Conservation (phyloP, 2,888 invertebrate genomes). For the Allolobophora icterica region DNA sequence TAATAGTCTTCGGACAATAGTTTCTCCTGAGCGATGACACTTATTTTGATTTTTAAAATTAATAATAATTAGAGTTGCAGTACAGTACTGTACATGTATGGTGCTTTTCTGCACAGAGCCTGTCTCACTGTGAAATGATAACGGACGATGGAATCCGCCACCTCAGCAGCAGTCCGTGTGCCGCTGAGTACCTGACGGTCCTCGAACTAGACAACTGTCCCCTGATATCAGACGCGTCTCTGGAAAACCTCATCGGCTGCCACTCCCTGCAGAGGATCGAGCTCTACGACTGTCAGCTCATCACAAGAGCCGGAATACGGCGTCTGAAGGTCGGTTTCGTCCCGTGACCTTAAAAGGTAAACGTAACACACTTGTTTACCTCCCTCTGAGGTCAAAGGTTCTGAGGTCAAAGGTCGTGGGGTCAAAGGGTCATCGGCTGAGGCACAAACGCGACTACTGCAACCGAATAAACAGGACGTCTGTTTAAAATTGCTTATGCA, state of each 20-base stretch:
- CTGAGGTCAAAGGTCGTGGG: no score
- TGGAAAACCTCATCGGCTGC: slow-evolving; percentile 76
- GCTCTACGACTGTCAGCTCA: slow-evolving; percentile 97
- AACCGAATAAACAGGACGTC: no score
- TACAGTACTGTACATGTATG: no score
- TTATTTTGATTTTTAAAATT: no score
- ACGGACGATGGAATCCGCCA: slow-evolving; percentile 97
- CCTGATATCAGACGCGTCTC: slow-evolving; percentile 90
- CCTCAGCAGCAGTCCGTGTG: slow-evolving; percentile 88
- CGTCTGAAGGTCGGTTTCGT: slow-evolving; percentile 79
- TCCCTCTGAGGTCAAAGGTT: no score
- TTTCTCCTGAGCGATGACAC: no score
- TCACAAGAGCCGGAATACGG: slow-evolving; percentile 93
- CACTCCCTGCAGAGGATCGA: slow-evolving; percentile 85
- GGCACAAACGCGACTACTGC: neutral
- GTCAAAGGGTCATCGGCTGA: neutral
- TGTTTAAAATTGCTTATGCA: no score
- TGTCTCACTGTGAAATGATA: slow-evolving; percentile 83
- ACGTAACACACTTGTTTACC: no score
- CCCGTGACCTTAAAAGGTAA: no score
- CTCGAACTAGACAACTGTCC: slow-evolving; percentile 99
- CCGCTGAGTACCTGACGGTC: slow-evolving; percentile 78
- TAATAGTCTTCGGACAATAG: no score
- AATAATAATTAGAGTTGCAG: no score
- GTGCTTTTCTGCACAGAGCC: neutral